Evolutionary conservation across 2,797 vertebrate species (phyloP).

Genomic region (Pelodytes ibericus): DNA sequence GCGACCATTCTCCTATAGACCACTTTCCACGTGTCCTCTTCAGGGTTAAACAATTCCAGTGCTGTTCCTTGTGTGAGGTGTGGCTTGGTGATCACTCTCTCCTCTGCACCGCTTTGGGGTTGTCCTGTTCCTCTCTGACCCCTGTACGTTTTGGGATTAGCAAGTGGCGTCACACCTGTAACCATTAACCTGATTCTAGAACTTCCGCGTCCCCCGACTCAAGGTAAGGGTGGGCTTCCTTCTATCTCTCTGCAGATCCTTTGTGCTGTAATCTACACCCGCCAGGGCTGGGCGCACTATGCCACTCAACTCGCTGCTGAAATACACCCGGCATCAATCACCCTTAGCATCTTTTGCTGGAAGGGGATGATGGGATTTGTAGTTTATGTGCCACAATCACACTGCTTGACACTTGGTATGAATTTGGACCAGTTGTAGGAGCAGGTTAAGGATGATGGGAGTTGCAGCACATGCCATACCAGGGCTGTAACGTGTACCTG

Average conservation of each 20-base stretch:
- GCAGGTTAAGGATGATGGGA: too few relatives aligned
- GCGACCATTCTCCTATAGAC: background rate
- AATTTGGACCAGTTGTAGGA: too few relatives aligned
- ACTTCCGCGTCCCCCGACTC: background rate
- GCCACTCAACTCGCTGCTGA: too few relatives aligned
- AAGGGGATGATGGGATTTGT: too few relatives aligned
- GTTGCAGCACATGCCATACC: too few relatives aligned
- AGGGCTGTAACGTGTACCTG: too few relatives aligned
- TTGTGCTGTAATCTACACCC: background rate
- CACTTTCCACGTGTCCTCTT: background rate
- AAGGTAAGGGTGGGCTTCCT: background rate
- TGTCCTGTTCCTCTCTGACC: background rate
- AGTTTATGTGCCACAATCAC: too few relatives aligned
- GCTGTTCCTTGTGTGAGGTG: constrained; percentile 15
- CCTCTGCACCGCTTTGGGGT: background rate
- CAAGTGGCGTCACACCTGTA: background rate
- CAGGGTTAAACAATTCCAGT: constrained; percentile 10
- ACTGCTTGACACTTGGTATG: too few relatives aligned
- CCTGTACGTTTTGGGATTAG: background rate
- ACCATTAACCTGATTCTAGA: background rate
- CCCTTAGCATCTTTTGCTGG: too few relatives aligned
- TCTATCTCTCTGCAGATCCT: background rate
- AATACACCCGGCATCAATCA: too few relatives aligned
- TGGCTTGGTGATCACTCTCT: constrained; percentile 19
- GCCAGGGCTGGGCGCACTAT: too few relatives aligned